Percentiles rank a stretch among this genome's conserved stretches.
These are phyloP conservation scores for Cerceris rybyensis DNA, from an alignment of 2,888 invertebrate genomes.

Conservation along the genomic window DNA sequence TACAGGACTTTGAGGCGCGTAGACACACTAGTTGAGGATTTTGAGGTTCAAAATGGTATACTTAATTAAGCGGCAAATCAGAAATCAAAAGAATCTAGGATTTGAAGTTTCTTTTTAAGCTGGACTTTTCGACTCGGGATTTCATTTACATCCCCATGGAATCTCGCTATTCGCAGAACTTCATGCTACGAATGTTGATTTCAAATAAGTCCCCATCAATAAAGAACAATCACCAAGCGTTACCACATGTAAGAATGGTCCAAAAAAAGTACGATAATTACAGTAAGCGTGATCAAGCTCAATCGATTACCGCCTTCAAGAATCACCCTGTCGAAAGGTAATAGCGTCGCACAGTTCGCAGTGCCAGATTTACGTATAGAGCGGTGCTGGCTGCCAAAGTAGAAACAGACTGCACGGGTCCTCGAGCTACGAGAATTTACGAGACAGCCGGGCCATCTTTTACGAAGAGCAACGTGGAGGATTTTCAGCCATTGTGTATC, in stretches of 20 bases:
- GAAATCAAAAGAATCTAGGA: too few species aligned
- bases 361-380: conserved; percentile 64
- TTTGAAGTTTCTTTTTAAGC: too few species aligned
- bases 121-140: too few species aligned
- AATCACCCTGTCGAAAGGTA: conserved; percentile 57
- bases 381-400: conserved; percentile 65
- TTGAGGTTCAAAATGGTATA: too few species aligned
- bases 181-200: too few species aligned
- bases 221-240: neutral
- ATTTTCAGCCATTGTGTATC: conserved; percentile 75
- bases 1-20: too few species aligned
- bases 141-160: too few species aligned
- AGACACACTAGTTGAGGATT: too few species aligned
- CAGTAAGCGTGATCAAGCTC: conserved; percentile 30
- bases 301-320: conserved; percentile 61
- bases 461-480: conserved; percentile 69
- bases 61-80: too few species aligned
- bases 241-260: neutral
- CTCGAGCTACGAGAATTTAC: conserved; percentile 72
- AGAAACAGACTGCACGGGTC: conserved; percentile 69
- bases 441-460: conserved; percentile 76
- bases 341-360: conserved; percentile 62
- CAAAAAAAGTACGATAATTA: conserved; percentile 33
- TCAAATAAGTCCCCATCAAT: too few species aligned
- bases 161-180: too few species aligned